A percentile compares a stretch with the other conserved stretches of the same genome.
phyloP scores from a whole-genome alignment of 2,888 invertebrate genomes.

The Parelbella ahira region DNA sequence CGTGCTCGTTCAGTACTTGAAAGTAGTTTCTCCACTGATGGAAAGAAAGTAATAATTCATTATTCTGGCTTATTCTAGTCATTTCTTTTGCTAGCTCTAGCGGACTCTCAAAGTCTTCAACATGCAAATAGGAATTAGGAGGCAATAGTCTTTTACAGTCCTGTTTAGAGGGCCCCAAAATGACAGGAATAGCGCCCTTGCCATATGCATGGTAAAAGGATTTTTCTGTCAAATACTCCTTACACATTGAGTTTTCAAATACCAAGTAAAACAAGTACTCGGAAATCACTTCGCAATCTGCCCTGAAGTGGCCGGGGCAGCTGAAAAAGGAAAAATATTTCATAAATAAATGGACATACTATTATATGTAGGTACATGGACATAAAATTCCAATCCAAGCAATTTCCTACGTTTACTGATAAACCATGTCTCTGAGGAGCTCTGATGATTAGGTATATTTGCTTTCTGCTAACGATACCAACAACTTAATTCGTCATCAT shows the following conservation, averaged over 20 bases:
- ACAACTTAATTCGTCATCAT: too few relatives aligned
- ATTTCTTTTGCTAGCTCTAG: conserved; percentile 76
- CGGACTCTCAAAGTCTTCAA: conserved; percentile 75
- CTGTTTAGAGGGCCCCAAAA: conserved; percentile 80
- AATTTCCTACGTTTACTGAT: too few relatives aligned
- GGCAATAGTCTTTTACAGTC: conserved; percentile 78
- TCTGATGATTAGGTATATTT: too few relatives aligned
- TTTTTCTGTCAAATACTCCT: conserved; percentile 86
- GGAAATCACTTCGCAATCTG: conserved; percentile 79
- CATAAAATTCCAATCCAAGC: too few relatives aligned
- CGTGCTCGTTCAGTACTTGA: conserved; percentile 83
- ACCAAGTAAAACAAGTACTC: conserved; percentile 85
- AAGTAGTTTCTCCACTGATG: conserved; percentile 82
- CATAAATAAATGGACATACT: background rate
- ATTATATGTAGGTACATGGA: too few relatives aligned
- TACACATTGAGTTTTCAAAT: conserved; percentile 85
- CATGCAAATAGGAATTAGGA: conserved; percentile 82
- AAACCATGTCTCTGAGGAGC: too few relatives aligned
- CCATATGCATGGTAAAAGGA: conserved; percentile 83
- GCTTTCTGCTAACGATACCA: too few relatives aligned
- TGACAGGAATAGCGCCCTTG: conserved; percentile 83
- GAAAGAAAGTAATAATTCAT: conserved; percentile 57
- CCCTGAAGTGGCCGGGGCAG: conserved; percentile 82
- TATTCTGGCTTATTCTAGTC: conserved; percentile 53
- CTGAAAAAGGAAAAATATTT: conserved; percentile 51